phyloP scores from a whole-genome alignment of 2,113 vertebrate genomes.

The Tachysurus vachellii region DNA sequence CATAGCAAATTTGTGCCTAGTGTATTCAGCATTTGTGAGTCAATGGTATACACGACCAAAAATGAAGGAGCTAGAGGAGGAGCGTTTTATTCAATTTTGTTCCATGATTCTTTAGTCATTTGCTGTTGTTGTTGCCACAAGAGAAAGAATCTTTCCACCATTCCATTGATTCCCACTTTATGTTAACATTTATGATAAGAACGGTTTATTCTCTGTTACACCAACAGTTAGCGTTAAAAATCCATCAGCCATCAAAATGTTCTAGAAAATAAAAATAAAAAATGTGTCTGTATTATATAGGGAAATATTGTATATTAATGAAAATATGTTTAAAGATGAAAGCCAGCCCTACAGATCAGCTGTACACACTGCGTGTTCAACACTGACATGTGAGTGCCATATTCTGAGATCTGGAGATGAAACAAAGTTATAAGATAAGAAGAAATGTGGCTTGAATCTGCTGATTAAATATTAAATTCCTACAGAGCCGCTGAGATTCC shows the following conservation, averaged over 20 bases:
- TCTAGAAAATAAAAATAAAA: background rate
- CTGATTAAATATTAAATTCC: slow-evolving; percentile 67
- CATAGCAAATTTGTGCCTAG: background rate
- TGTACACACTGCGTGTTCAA: too few species aligned
- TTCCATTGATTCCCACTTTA: background rate
- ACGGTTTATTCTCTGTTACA: background rate
- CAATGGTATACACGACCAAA: background rate
- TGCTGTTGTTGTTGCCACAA: background rate
- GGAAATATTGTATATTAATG: background rate
- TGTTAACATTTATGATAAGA: background rate
- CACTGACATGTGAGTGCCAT: background rate
- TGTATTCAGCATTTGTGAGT: background rate
- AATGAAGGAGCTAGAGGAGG: background rate
- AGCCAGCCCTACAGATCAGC: too few species aligned
- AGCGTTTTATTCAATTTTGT: background rate
- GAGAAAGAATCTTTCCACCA: background rate
- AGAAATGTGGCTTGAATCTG: slow-evolving; percentile 39
- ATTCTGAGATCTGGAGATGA: background rate
- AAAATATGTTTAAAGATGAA: background rate
- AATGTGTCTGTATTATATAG: background rate
- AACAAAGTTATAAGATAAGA: slow-evolving; percentile 45
- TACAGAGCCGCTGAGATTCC: slow-evolving; percentile 60
- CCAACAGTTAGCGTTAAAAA: background rate
- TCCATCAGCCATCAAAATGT: background rate
- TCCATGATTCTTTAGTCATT: background rate